Conservation (phyloP, 2,888 invertebrate species). For the Drepanosiphum platanoidis region DNA sequence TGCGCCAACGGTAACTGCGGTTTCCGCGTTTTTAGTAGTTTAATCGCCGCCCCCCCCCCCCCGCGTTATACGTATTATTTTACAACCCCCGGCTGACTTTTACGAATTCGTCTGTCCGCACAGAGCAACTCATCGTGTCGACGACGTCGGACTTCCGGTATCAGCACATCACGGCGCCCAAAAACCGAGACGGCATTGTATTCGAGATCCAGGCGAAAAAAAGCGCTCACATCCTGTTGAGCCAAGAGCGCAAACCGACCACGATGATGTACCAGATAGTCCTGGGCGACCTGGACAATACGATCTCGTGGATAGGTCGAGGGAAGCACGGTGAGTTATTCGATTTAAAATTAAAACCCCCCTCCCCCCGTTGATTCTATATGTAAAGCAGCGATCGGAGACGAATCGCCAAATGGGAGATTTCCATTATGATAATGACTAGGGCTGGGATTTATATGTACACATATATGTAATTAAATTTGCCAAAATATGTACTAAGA, state of each 20-base stretch:
- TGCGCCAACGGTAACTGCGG: slow-evolving; percentile 73
- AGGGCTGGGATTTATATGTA: too few relatives aligned
- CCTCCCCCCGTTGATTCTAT: too few relatives aligned
- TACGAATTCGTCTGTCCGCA: slow-evolving; percentile 65
- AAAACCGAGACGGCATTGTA: slow-evolving; percentile 74
- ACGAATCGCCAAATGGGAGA: too few relatives aligned
- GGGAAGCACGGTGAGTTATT: slow-evolving; percentile 73
- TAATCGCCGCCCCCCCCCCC: too few relatives aligned
- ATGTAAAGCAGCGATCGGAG: too few relatives aligned
- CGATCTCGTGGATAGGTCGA: slow-evolving; percentile 73
- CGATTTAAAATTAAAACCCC: neutral
- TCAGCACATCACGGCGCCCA: slow-evolving; percentile 75
- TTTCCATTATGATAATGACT: too few relatives aligned
- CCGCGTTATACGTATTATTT: neutral
- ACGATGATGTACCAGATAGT: slow-evolving; percentile 75
- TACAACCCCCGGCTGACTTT: neutral
- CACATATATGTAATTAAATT: too few relatives aligned
- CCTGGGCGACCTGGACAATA: slow-evolving; percentile 72
- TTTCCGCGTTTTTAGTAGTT: slow-evolving; percentile 6
- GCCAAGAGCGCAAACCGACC: slow-evolving; percentile 70
- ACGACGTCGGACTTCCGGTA: slow-evolving; percentile 74
- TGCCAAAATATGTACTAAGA: too few relatives aligned
- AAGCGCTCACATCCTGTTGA: slow-evolving; percentile 73
- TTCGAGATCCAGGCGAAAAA: slow-evolving; percentile 72
- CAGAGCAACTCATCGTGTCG: slow-evolving; percentile 75